Percentiles rank a stretch among this genome's conserved stretches.
Evolutionary conservation across 2,113 vertebrate species (phyloP).

Genomic region (Eonycteris spelaea): DNA sequence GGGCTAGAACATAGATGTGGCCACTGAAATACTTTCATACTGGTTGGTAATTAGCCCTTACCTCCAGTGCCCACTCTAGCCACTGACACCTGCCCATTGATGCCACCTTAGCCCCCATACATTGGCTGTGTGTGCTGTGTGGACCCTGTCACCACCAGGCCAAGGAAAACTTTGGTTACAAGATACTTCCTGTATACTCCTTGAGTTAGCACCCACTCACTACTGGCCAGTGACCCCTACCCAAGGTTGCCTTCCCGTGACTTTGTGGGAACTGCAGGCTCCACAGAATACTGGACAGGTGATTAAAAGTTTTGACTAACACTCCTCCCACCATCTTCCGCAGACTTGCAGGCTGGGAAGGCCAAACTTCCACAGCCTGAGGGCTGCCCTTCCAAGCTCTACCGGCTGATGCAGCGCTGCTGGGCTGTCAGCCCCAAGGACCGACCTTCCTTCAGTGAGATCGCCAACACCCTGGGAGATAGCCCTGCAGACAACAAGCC

Average conservation of each 20-base stretch:
- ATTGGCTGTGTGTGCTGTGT: background rate
- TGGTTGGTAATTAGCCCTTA: background rate
- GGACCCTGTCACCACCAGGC: background rate
- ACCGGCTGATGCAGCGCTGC: conserved; percentile 95
- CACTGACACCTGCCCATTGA: background rate
- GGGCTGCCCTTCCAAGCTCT: conserved; percentile 91
- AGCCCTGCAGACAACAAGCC: conserved; percentile 92
- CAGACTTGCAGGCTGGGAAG: conserved; percentile 91
- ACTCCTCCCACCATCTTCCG: background rate
- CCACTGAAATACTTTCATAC: background rate
- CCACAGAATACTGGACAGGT: background rate
- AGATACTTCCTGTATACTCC: background rate
- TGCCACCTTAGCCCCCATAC: background rate
- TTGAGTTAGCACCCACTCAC: background rate
- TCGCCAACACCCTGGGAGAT: conserved; percentile 88
- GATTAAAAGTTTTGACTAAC: background rate
- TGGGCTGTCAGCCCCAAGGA: conserved; percentile 95
- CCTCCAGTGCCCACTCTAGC: background rate
- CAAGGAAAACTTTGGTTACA: background rate
- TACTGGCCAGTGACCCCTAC: background rate
- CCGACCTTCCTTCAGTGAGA: conserved; percentile 94
- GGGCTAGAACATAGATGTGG: background rate
- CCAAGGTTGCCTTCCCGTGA: background rate
- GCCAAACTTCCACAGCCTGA: conserved; percentile 88
- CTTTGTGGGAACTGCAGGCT: background rate